A percentile compares a stretch with the other conserved stretches of the same genome.
These are phyloP conservation scores for Rhizoglyphus robini DNA, from an alignment of 1,140 invertebrate species.

Conservation along the genomic window DNA sequence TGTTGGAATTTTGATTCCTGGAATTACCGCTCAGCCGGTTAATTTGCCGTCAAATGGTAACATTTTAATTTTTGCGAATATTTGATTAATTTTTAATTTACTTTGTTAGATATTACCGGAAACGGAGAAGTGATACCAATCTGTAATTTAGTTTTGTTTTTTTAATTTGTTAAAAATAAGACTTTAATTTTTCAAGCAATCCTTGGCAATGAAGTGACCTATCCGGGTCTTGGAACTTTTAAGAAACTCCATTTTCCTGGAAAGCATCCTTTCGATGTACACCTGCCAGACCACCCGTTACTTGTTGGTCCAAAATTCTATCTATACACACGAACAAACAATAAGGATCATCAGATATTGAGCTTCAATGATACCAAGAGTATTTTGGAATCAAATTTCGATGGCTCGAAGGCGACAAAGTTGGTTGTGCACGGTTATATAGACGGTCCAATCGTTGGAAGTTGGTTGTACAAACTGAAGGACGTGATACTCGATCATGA, in stretches of 20 bases:
- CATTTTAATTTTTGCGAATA: no score
- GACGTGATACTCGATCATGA: neutral
- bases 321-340: neutral
- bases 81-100: no score
- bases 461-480: conserved; percentile 18
- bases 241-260: conserved; percentile 38
- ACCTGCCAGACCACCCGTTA: conserved; percentile 7
- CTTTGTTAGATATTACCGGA: no score
- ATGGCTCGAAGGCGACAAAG: conserved; percentile 3
- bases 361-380: neutral
- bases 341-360: neutral
- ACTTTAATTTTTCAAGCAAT: no score
- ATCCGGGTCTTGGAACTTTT: conserved; percentile 25
- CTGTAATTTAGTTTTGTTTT: no score
- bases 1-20: no score
- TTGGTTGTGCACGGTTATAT: conserved; percentile 18
- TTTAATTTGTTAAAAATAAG: no score
- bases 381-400: conserved; percentile 3
- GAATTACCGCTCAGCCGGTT: no score
- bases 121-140: no score
- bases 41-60: no score
- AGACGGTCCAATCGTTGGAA: neutral
- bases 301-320: conserved; percentile 12
- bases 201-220: no score
- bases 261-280: conserved; percentile 58